These are phyloP conservation scores for Myrmophylax atrothorax DNA, from an alignment of 2,113 vertebrate genomes.

Conservation along the genomic window DNA sequence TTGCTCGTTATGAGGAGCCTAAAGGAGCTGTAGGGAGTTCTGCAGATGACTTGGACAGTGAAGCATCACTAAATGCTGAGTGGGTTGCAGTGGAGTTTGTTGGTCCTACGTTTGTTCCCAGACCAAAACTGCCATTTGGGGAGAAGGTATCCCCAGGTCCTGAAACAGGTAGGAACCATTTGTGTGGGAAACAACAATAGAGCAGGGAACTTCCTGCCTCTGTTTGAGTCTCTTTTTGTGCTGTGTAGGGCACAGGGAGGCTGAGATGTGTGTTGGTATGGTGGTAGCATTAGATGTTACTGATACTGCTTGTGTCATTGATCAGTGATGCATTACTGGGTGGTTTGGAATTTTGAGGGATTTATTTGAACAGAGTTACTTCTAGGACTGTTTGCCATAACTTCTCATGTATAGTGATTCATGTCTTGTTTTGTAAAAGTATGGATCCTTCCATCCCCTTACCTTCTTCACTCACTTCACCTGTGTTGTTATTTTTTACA, in stretches of 20 bases:
- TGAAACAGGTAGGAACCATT: slow-evolving; percentile 26
- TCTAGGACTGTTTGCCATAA: not conserved
- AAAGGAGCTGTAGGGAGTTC: not conserved
- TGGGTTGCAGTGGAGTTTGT: slow-evolving; percentile 3
- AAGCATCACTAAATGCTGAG: not conserved
- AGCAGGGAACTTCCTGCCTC: not conserved
- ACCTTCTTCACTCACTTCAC: not conserved
- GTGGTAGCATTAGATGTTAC: not conserved
- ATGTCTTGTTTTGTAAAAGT: not conserved
- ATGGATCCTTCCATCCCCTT: not conserved
- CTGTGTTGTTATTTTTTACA: not conserved
- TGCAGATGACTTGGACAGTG: not conserved
- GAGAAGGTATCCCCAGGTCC: not conserved
- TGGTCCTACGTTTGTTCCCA: slow-evolving; percentile 47
- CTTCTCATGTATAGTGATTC: not conserved
- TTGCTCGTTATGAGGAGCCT: slow-evolving; percentile 75
- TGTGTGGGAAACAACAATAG: not conserved
- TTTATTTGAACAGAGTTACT: not conserved
- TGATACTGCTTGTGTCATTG: not conserved
- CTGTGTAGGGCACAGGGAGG: not conserved
- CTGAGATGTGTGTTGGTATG: not conserved
- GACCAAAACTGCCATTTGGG: slow-evolving; percentile 53
- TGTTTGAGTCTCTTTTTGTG: not conserved
- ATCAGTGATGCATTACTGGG: not conserved
- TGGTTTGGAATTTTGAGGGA: not conserved